These are phyloP conservation scores for Neuroscelio doddi DNA, from an alignment of 2,888 invertebrate species.

Conservation along the genomic window DNA sequence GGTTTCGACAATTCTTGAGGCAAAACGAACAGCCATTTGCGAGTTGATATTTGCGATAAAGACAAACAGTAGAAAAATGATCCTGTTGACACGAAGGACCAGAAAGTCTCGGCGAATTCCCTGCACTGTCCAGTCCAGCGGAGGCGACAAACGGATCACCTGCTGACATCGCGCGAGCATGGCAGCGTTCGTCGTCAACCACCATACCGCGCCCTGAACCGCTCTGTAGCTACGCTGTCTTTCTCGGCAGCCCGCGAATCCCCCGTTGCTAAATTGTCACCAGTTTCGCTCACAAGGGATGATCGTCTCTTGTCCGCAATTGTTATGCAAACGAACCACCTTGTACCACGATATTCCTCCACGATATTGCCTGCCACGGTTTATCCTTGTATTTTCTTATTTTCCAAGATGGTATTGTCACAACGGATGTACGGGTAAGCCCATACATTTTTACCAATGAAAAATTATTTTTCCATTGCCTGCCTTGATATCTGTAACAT, in stretches of 20 bases:
- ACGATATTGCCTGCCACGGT: conserved; percentile 24
- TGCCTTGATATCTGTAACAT: not conserved
- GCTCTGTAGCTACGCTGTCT: conserved; percentile 30
- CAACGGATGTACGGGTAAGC: conserved; percentile 19
- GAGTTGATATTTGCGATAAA: conserved; percentile 52
- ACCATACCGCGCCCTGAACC: conserved; percentile 57
- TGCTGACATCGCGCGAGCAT: conserved; percentile 70
- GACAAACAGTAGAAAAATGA: conserved; percentile 47
- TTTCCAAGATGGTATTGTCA: conserved; percentile 24
- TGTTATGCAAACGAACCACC: conserved; percentile 40
- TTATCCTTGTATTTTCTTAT: conserved; percentile 37
- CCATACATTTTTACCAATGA: conserved; percentile 28
- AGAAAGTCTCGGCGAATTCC: conserved; percentile 44
- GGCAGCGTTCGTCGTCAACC: conserved; percentile 69
- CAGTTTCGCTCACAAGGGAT: conserved; percentile 21
- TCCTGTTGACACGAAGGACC: conserved; percentile 44
- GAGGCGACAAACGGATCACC: conserved; percentile 64
- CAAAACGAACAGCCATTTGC: conserved; percentile 79
- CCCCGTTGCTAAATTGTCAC: conserved; percentile 35
- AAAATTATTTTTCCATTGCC: conserved; percentile 15
- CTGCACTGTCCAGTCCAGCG: conserved; percentile 59
- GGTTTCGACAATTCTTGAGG: conserved; percentile 87
- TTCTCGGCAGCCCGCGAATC: conserved; percentile 34
- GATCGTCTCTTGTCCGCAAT: conserved; percentile 36
- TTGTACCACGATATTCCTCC: conserved; percentile 19